Evolutionary conservation across 1,140 invertebrate species (phyloP).

Genomic region (Adelges cooleyi): DNA sequence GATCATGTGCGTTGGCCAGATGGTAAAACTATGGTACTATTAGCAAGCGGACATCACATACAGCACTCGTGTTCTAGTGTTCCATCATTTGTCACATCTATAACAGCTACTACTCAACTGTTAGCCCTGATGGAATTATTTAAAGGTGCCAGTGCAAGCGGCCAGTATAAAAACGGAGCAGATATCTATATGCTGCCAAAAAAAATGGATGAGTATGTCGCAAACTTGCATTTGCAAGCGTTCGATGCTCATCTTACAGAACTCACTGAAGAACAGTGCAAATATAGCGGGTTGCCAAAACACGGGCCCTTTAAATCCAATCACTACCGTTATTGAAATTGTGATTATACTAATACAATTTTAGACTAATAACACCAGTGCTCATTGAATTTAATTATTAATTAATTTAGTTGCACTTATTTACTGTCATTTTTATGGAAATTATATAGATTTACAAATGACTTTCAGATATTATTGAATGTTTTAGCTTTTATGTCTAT

Average conservation of each 20-base stretch:
- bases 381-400: too few species aligned
- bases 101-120: constrained; percentile 83
- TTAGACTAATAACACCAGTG: too few species aligned
- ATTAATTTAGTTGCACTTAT: too few species aligned
- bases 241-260: constrained; percentile 96
- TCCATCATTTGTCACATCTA: constrained; percentile 93
- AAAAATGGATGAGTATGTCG: constrained; percentile 99
- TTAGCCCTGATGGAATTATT: constrained; percentile 86
- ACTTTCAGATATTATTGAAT: too few species aligned
- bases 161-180: too few species aligned
- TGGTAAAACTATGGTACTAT: constrained; percentile 78
- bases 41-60: constrained; percentile 89
- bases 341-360: too few species aligned
- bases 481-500: too few species aligned
- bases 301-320: constrained; percentile 97
- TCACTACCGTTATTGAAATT: constrained; percentile 69
- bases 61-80: constrained; percentile 95
- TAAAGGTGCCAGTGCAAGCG: constrained; percentile 48
- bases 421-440: too few species aligned
- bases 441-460: too few species aligned
- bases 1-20: constrained; percentile 95
- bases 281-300: constrained; percentile 94
- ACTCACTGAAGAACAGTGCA: constrained; percentile 90
- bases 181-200: constrained; percentile 96
- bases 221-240: constrained; percentile 84